phyloP scores from a whole-genome alignment of 2,888 invertebrate genomes.

The Platycnemis pennipes region DNA sequence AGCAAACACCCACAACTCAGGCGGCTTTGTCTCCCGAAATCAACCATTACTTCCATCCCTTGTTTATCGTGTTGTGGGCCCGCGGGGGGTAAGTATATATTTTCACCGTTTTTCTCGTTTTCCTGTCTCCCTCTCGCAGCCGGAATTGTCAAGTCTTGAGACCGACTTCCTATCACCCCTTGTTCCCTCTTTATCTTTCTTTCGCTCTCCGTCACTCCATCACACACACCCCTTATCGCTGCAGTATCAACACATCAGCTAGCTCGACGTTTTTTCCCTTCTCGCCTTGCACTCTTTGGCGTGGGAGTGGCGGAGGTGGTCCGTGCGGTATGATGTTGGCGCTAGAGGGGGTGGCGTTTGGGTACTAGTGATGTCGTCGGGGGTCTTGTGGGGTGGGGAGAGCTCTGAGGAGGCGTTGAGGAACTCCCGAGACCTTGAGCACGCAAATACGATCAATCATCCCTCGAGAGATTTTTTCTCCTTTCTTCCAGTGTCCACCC shows the following conservation, averaged over 20 bases:
- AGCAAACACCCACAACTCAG: constrained; percentile 29
- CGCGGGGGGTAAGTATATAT: background rate
- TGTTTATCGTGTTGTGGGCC: background rate
- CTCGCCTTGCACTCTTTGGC: background rate
- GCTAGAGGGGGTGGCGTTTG: background rate
- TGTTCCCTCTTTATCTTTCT: background rate
- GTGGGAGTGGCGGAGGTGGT: background rate
- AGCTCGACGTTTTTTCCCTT: constrained; percentile 1
- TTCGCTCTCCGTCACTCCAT: background rate
- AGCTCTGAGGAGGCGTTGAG: constrained; percentile 27
- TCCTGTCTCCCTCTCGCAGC: background rate
- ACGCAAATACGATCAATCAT: constrained; percentile 68
- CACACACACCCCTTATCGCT: background rate
- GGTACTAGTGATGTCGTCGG: background rate
- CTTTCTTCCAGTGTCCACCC: constrained; percentile 49
- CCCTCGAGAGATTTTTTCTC: constrained; percentile 46
- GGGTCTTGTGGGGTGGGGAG: background rate
- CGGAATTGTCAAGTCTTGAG: background rate
- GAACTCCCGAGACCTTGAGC: constrained; percentile 54
- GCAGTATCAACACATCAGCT: constrained; percentile 46
- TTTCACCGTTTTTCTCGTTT: background rate
- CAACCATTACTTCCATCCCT: constrained; percentile 11
- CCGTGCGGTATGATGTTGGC: background rate
- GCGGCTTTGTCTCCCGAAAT: constrained; percentile 14
- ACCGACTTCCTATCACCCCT: background rate